These are phyloP conservation scores for Acronicta psi DNA, from an alignment of 2,888 invertebrate species.

Conservation along the genomic window DNA sequence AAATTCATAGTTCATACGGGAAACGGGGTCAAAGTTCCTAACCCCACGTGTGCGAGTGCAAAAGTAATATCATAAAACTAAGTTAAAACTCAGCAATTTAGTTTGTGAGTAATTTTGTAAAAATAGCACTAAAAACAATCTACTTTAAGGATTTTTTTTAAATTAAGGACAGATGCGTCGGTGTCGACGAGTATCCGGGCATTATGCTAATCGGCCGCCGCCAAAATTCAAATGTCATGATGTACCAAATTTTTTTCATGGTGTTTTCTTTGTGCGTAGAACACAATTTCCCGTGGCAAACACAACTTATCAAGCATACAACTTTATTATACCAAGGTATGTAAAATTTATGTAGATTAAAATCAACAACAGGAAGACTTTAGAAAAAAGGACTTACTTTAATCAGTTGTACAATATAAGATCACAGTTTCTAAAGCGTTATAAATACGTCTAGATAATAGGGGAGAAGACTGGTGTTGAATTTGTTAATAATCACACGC, in stretches of 20 bases:
- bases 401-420: too few relatives aligned
- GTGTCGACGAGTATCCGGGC: conserved; percentile 14
- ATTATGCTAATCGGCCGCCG: conserved; percentile 44
- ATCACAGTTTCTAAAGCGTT: too few relatives aligned
- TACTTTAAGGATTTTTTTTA: conserved; percentile 23
- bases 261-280: conserved; percentile 1
- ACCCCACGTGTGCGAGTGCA: too few relatives aligned
- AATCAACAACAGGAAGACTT: too few relatives aligned
- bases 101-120: conserved; percentile 15
- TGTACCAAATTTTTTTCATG: conserved; percentile 23
- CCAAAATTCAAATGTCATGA: conserved; percentile 45
- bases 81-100: conserved; percentile 30
- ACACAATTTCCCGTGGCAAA: conserved; percentile 8
- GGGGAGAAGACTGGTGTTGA: too few relatives aligned
- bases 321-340: not conserved
- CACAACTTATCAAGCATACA: not conserved
- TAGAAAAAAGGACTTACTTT: too few relatives aligned
- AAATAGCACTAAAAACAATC: conserved; percentile 9
- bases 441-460: too few relatives aligned
- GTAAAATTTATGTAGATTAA: not conserved
- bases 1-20: too few relatives aligned
- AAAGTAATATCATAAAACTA: conserved; percentile 6
- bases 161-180: conserved; percentile 36
- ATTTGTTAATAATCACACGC: too few relatives aligned
- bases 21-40: too few relatives aligned